Evolutionary conservation across 2,797 vertebrate genomes (phyloP), one percentile per base, ranked within the genome.

Genomic region (Lithobates sylvaticus): DNA sequence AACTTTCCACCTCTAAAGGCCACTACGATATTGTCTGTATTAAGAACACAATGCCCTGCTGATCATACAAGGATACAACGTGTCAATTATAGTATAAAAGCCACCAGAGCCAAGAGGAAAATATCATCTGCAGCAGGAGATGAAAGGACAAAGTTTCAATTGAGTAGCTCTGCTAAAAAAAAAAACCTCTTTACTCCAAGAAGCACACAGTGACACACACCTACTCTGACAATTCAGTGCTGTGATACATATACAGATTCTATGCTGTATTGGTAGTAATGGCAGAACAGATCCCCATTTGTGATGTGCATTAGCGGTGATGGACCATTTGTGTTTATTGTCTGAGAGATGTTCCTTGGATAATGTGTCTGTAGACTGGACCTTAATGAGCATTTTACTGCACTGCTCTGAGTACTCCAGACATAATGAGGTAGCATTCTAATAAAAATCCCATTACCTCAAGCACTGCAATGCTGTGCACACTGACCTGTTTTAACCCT

Each of bases 381-480:
- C 76, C 26, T 79, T 85, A 85, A 85, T 85, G 76, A 34, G 76
- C 76, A 36, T 85, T 79, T 79, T 85, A 79, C 76, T 79, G 76
- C 47, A 73, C 83, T 72, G 76, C 68, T 65, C 76, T 21, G 29
- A 79, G 83, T 61, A 65, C 70, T 79, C 76, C 65, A 76, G 42
- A 64, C 58, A 1, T 85, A 79, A 85, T 79, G 76, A 79, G 83
- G 83, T 71, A 71, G 68, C 68, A 61, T 78, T 42, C 67, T 75
- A 71, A 71, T 85, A 78, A 79, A 85, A 84, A 58, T 73, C 36
- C 36, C 76, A 84, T 84, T 78, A 84, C 47, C 12, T 65, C 50
- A 61, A 78, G 47, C 47, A 76, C 68, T 61, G 75, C 32, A 77
- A 71, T 78, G 44, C 23, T 71, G 75, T 26, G 54, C 36, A 73